Evolutionary conservation across 2,113 vertebrate genomes (phyloP).

Genomic region (Zosterops hypoxanthus): DNA sequence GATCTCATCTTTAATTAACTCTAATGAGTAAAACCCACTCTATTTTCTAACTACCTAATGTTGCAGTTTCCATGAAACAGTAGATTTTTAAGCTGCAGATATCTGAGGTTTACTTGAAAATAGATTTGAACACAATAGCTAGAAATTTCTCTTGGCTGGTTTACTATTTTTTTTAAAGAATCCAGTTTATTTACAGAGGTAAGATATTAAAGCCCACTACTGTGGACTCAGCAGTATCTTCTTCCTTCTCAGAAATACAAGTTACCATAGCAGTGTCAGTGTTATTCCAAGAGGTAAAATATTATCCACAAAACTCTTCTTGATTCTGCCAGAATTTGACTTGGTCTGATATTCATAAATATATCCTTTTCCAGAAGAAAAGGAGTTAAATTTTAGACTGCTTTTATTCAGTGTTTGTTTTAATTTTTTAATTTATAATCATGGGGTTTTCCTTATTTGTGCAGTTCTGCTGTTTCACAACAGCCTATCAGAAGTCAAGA

Average conservation of each 20-base stretch:
- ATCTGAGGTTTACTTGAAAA: not conserved
- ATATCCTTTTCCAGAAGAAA: not conserved
- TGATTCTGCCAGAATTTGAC: not conserved
- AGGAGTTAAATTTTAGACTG: not conserved
- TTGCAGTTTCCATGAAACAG: not conserved
- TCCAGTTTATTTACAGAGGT: not conserved
- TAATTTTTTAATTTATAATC: not conserved
- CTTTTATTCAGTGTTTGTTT: not conserved
- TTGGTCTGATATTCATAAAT: not conserved
- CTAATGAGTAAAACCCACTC: not conserved
- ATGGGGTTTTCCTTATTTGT: not conserved
- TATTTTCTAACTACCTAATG: not conserved
- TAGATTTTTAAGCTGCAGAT: not conserved
- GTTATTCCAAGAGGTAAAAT: not conserved
- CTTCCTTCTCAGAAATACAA: not conserved
- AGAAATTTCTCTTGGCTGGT: not conserved
- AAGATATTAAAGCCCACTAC: not conserved
- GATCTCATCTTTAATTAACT: not conserved
- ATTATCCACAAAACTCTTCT: not conserved
- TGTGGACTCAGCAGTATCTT: not conserved
- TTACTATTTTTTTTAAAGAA: not conserved
- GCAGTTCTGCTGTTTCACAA: not conserved
- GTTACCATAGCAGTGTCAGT: not conserved
- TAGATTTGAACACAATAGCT: not conserved
- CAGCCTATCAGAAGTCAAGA: not conserved